A percentile compares a stretch with the other conserved stretches of the same genome.
phyloP scores from a whole-genome alignment of 2,797 vertebrate species.

The Gobionotothen gibberifrons region DNA sequence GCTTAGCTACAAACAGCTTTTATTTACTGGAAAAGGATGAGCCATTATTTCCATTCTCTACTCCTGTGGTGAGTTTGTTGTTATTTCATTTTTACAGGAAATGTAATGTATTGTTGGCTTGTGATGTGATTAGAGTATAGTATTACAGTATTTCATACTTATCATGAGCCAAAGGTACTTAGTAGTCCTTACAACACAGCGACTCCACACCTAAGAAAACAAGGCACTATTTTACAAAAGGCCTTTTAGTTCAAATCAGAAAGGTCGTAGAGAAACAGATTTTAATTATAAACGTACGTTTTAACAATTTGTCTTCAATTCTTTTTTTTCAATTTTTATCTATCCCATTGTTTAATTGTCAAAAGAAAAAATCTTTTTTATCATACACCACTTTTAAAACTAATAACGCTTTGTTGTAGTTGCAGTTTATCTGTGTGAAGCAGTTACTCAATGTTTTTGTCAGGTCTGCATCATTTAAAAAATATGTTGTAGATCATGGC shows the following conservation, averaged over 20 bases:
- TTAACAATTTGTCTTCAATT: neutral
- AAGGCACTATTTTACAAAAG: neutral
- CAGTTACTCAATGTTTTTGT: conserved; percentile 8
- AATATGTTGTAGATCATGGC: neutral
- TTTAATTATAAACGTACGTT: neutral
- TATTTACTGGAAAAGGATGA: conserved; percentile 70
- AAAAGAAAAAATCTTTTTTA: neutral
- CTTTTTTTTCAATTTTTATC: neutral
- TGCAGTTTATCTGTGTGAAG: neutral
- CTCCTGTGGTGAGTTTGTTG: conserved; percentile 73
- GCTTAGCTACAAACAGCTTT: conserved; percentile 30
- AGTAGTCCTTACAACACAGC: conserved; percentile 27
- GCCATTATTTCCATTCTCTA: conserved; percentile 50
- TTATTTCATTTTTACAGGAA: conserved; percentile 43
- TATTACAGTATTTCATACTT: conserved; percentile 3
- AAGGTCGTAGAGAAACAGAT: neutral
- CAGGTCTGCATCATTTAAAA: neutral
- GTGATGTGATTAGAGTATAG: conserved; percentile 15
- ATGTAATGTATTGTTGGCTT: conserved; percentile 44
- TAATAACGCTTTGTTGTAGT: neutral
- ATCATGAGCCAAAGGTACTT: conserved; percentile 26
- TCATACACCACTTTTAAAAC: neutral
- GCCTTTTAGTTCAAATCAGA: conserved; percentile 2
- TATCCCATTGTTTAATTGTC: neutral
- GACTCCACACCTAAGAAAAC: neutral